Percentiles rank a stretch among this genome's conserved stretches.
These are phyloP conservation scores for Lepidotrigona ventralis DNA, from an alignment of 1,140 invertebrate genomes.

Conservation along the genomic window DNA sequence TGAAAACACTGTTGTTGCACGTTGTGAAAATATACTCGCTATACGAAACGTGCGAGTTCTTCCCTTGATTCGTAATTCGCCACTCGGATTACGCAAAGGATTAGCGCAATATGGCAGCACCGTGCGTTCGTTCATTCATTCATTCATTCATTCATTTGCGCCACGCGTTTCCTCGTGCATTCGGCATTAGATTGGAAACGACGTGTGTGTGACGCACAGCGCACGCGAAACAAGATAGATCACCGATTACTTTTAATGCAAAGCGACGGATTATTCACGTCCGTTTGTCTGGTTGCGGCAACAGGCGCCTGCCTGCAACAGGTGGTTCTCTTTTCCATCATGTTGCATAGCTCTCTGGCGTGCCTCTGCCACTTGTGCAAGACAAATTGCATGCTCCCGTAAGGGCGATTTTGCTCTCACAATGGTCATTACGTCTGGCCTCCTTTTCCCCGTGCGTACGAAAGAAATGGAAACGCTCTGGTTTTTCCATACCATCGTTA, in stretches of 20 bases:
- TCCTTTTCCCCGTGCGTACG: neutral
- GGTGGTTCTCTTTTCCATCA: conserved; percentile 51
- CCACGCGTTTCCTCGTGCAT: neutral
- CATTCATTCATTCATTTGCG: neutral
- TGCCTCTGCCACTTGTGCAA: conserved; percentile 53
- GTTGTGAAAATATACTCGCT: neutral
- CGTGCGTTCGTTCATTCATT: neutral
- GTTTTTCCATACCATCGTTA: neutral
- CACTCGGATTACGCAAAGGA: neutral
- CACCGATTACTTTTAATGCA: conserved; percentile 57
- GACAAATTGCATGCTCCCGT: conserved; percentile 55
- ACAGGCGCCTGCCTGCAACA: conserved; percentile 59
- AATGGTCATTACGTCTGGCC: conserved; percentile 22
- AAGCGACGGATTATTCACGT: conserved; percentile 56
- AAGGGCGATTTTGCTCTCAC: conserved; percentile 41
- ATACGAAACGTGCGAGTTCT: too few relatives aligned
- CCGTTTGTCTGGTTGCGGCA: conserved; percentile 46
- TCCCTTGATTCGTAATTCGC: neutral
- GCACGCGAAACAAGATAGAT: conserved; percentile 32
- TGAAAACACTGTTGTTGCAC: neutral
- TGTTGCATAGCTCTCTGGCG: conserved; percentile 34
- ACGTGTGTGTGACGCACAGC: neutral
- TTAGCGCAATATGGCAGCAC: neutral
- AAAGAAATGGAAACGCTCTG: neutral
- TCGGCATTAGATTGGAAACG: neutral